Conservation (phyloP, 2,113 vertebrate genomes). For the Candoia aspera region DNA sequence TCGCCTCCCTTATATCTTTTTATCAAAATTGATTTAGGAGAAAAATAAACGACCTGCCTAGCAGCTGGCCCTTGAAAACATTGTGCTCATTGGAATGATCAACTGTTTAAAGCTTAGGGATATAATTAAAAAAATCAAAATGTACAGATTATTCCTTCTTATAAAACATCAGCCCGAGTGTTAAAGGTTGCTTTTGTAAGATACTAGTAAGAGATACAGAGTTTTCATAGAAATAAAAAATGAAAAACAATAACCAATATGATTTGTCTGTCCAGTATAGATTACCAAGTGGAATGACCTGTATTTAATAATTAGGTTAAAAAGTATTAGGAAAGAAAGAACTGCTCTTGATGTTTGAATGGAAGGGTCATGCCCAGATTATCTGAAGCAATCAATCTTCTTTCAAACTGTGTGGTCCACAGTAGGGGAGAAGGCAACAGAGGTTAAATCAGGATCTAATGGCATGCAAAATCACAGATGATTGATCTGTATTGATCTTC, state of each 20-base stretch:
- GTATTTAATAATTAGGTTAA: not conserved
- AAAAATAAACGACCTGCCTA: not conserved
- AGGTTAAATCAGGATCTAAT: constrained; percentile 66
- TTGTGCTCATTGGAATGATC: not conserved
- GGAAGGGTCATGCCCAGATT: constrained; percentile 14
- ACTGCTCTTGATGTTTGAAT: rapidly evolving
- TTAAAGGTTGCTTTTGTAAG: not conserved
- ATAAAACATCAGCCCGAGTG: not conserved
- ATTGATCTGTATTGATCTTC: constrained; percentile 72
- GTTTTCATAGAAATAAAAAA: not conserved
- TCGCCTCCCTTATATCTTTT: not conserved
- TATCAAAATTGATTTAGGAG: not conserved
- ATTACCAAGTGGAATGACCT: rapidly evolving
- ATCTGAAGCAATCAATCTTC: constrained; percentile 48
- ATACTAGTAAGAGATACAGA: not conserved
- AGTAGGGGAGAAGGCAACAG: not conserved
- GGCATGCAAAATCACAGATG: constrained; percentile 56
- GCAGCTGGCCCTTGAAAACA: not conserved
- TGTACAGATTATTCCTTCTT: not conserved
- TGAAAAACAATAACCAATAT: not conserved
- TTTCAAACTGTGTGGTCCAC: constrained; percentile 33
- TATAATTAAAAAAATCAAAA: constrained; percentile 8
- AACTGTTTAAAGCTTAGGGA: not conserved
- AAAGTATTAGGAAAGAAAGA: not conserved
- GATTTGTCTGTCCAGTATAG: not conserved